Conservation (phyloP, 92 coral and sea anemone species). For the Heliopora coerulea region DNA sequence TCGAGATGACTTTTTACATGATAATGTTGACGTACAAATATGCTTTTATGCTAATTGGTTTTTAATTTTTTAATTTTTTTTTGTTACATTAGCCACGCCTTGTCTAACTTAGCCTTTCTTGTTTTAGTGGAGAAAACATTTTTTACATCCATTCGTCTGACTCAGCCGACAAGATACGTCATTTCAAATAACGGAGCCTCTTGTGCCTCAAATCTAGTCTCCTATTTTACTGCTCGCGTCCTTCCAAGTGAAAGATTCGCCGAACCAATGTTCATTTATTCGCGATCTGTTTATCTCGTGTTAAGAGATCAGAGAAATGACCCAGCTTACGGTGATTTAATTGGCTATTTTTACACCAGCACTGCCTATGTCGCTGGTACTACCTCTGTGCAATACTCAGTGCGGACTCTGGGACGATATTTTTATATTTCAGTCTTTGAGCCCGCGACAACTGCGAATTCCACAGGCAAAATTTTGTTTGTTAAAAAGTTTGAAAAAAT, state of each 20-base stretch:
- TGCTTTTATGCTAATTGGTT: no score
- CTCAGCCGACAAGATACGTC: background rate
- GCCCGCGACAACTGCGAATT: background rate
- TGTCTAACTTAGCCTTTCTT: no score
- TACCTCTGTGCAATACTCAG: background rate
- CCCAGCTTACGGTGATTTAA: background rate
- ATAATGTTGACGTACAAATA: no score
- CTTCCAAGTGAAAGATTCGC: slow-evolving; percentile 1
- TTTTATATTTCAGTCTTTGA: background rate
- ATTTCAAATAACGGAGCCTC: background rate
- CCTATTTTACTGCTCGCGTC: background rate
- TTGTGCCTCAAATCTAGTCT: background rate
- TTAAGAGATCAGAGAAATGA: background rate
- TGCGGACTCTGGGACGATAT: background rate
- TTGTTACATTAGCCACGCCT: no score
- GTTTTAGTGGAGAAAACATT: slow-evolving; percentile 7
- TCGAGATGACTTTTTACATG: no score
- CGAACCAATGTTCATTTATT: slow-evolving; percentile 1
- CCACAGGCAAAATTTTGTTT: background rate
- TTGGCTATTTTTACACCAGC: slow-evolving; percentile 8
- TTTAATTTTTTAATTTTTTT: no score
- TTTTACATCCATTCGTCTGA: background rate
- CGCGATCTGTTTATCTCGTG: background rate
- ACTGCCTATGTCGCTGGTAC: no score
- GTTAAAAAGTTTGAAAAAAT: background rate